Percentiles rank a stretch among this genome's conserved stretches.
phyloP scores from a whole-genome alignment of 2,797 vertebrate species.

The Protonibea diacanthus region DNA sequence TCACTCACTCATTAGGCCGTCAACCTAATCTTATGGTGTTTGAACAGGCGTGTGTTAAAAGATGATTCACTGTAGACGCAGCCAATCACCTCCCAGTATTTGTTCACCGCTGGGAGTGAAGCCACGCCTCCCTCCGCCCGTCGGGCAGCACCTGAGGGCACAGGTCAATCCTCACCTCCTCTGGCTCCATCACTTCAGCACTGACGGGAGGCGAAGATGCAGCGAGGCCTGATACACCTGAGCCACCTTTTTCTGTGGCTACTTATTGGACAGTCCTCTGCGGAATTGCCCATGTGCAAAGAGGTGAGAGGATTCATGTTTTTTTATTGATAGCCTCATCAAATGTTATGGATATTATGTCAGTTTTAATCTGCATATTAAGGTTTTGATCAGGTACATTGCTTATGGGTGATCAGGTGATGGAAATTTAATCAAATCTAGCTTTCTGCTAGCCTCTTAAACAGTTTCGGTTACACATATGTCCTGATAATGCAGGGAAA shows the following conservation, averaged over 20 bases:
- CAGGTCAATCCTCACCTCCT: conserved; percentile 27
- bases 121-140: conserved; percentile 58
- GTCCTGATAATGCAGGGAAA: background rate
- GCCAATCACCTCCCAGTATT: conserved; percentile 45
- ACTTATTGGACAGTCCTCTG: conserved; percentile 52
- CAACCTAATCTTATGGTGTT: too few species aligned
- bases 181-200: conserved; percentile 51
- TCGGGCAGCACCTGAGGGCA: conserved; percentile 58
- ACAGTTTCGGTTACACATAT: background rate
- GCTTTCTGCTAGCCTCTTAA: background rate
- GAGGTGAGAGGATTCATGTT: conserved; percentile 80
- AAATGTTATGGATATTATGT: background rate
- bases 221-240: conserved; percentile 34
- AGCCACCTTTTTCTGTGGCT: conserved; percentile 59
- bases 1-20: too few species aligned
- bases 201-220: conserved; percentile 61
- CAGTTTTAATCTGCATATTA: too few species aligned
- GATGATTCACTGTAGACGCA: background rate
- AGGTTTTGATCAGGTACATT: background rate
- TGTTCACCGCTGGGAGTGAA: conserved; percentile 8
- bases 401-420: background rate
- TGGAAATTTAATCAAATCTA: background rate
- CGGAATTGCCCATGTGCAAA: conserved; percentile 86
- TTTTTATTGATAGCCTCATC: background rate
- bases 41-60: background rate